Evolutionary conservation across 2,113 vertebrate species (phyloP), one percentile per base, ranked within the genome.

Genomic region (Rhynchopsitta pachyrhyncha): DNA sequence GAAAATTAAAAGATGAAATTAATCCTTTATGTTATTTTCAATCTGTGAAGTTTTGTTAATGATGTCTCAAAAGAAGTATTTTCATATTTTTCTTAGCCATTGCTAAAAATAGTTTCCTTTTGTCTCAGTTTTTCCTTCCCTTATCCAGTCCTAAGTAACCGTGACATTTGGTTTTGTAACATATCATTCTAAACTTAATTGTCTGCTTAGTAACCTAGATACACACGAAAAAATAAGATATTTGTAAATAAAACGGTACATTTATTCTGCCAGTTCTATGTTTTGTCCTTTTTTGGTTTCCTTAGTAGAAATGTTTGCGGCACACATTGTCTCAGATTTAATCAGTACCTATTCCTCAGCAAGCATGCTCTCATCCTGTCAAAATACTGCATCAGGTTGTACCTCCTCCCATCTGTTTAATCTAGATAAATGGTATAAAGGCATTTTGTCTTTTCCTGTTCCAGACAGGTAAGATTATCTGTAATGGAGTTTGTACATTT

Each of bases 401-500:
- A 86, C 94, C 95, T 96, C 37, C 80, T 92, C 82, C 92, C 82
- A 68, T 88, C 88, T 92, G 73, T 84, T 95, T 97, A 97, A 96
- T 97, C 93, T 89, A 93, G 96, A 97, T 97, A 95, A 96, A 93
- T 95, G 87, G 75, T 95, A 55, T 11, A 76, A 93, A 90, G 62
- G 80, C 81, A 85, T 95, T 96, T 87, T 81, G 82, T 93, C 80
- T 93, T 83, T 91, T 79, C 55, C 74, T 44, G 13, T 74, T 95
- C 87, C 80, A 96, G 89, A 66, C 89, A 97, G 96, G 93, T 97
- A 93, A 96, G 87, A 93, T 97, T 96, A 97, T 94, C 89, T 1
- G 0, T 68, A 79, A 55, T 5, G 2, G 82, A 46, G 50, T n/a
- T 18, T 64, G 83, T 88, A 85, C 57, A 33, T 92, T 97, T 83